Conservation (phyloP, 2,797 vertebrate genomes). For the Ctenopoma kingsleyae region DNA sequence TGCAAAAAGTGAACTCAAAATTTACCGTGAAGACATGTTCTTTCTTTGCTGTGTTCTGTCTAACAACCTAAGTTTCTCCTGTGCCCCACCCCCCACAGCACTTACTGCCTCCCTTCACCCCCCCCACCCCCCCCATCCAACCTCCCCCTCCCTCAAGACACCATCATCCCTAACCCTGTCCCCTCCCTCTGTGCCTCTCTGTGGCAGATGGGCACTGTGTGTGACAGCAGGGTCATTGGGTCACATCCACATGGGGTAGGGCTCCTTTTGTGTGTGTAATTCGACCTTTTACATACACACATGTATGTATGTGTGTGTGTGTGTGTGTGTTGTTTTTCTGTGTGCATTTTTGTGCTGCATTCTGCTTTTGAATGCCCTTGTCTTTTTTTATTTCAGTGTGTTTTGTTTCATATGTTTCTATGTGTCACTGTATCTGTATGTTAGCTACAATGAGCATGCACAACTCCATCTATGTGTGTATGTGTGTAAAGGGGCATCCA, state of each 20-base stretch:
- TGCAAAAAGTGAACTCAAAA: conserved; percentile 65
- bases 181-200: conserved; percentile 74
- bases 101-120: conserved; percentile 6
- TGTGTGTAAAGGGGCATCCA: background rate
- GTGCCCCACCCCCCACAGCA: conserved; percentile 9
- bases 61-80: conserved; percentile 18
- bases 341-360: background rate
- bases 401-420: background rate
- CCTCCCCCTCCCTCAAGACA: conserved; percentile 19
- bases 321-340: background rate
- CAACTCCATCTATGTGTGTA: background rate
- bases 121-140: conserved; percentile 10
- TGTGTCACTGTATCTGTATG: conserved; percentile 2
- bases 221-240: conserved; percentile 85
- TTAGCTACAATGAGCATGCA: background rate
- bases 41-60: conserved; percentile 49
- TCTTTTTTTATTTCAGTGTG: background rate
- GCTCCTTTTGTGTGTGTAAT: conserved; percentile 58
- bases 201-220: conserved; percentile 87
- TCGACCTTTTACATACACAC: conserved; percentile 49
- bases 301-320: conserved; percentile 13
- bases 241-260: conserved; percentile 84
- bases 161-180: conserved; percentile 26
- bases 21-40: conserved; percentile 74
- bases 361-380: background rate